Evolutionary conservation across 1,140 invertebrate genomes (phyloP), one percentile per base, ranked within the genome.

Genomic region (Drosophila kurseongensis): DNA sequence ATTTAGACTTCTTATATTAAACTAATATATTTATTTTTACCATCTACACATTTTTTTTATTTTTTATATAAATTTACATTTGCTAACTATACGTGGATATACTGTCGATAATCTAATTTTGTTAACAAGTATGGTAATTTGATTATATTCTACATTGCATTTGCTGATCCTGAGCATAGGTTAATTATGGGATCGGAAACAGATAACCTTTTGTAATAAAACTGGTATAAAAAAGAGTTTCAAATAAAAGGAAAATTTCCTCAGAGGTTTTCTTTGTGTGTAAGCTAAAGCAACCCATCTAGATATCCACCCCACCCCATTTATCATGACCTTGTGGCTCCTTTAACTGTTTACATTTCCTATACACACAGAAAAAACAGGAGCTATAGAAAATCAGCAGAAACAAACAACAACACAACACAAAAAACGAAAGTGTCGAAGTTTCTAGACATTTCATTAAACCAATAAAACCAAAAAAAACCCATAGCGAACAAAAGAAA

Each of bases 241-340:
- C 5, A 29, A 7, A 29, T n/a, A 40, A 40, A 13, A 13, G 5
- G 13, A 40, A n/a, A 5, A 40, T n/a, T 40, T 45, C 12, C 5
- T 1, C 1, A 50, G 12, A 1, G 4, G 1, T 5, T 52, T 18
- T 52, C 18, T 52, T 36, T 16, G n/a, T 52, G 32, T 52, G 32
- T 36, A 52, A 36, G 29, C 1, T 27, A 7, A 29, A 10, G 27
- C 44, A 18, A n/a, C 36, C 23, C 29, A 62, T 27, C 23, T 4
- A 23, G 23, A 23, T 23, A 23, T 23, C 54, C 54, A 40, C 51
- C 36, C 36, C 27, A 42, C 54, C 54, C 54, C 60, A 10, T 58
- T 58, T 14, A 23, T n/a, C 54, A 13, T 59, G 60, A 62, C 60
- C 60, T 62, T 62, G 60, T 16, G 56, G 60, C 54, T 62, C 60